Percentiles rank a stretch among this genome's conserved stretches.
phyloP scores from a whole-genome alignment of 2,113 vertebrate species.

The Gallinago paraguaiae region DNA sequence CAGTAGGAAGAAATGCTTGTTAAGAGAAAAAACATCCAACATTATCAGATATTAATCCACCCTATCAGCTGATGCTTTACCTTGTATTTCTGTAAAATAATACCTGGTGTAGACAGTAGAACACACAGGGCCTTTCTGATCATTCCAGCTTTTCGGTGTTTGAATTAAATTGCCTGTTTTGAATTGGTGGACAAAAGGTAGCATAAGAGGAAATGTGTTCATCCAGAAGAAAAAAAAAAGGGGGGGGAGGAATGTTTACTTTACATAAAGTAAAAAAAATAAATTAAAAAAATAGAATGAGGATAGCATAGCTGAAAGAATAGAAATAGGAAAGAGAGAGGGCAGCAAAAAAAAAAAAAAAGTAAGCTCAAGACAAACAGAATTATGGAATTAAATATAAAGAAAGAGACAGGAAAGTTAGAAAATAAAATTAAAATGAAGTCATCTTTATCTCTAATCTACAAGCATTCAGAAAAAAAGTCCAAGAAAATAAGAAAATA shows the following conservation, averaged over 20 bases:
- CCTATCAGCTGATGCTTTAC: neutral
- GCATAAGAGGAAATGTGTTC: neutral
- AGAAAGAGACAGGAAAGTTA: neutral
- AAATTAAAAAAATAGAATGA: neutral
- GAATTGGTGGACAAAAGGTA: neutral
- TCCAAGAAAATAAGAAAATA: neutral
- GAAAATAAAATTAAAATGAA: neutral
- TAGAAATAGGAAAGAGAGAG: neutral
- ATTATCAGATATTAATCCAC: neutral
- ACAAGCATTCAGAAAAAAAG: neutral
- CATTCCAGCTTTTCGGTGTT: neutral
- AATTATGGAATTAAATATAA: neutral
- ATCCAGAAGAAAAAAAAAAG: neutral
- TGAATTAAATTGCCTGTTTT: neutral
- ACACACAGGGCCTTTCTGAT: neutral
- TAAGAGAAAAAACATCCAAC: neutral
- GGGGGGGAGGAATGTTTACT: accelerated
- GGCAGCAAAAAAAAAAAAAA: neutral
- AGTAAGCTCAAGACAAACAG: neutral
- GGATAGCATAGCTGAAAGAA: neutral
- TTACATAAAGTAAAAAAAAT: neutral
- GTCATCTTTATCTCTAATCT: neutral
- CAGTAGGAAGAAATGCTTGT: neutral
- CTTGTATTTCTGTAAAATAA: neutral
- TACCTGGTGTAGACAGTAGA: neutral